Evolutionary conservation across 2,888 invertebrate genomes (phyloP).

Genomic region (Ceraclea dissimilis): DNA sequence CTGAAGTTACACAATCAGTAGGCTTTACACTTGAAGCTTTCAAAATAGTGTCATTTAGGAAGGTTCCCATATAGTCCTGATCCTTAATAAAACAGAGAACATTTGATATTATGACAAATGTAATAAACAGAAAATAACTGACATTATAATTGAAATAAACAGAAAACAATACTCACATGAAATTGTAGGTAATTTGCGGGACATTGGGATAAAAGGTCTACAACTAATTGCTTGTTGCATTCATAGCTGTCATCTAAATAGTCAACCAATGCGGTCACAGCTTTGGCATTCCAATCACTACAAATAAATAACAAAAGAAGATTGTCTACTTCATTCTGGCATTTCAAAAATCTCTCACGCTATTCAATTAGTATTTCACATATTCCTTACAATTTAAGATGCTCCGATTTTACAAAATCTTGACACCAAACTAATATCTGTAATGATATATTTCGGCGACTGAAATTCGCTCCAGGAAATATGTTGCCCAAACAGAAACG

Average conservation of each 20-base stretch:
- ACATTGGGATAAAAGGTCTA: conserved; percentile 43
- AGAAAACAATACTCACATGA: conserved; percentile 7
- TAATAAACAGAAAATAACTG: background rate
- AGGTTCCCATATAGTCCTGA: background rate
- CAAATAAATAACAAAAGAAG: conserved; percentile 16
- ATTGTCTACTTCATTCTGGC: background rate
- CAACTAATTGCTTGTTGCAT: conserved; percentile 60
- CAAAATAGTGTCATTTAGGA: conserved; percentile 34
- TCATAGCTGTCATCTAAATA: conserved; percentile 71
- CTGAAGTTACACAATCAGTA: conserved; percentile 66
- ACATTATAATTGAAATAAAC: background rate
- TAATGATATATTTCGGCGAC: conserved; percentile 51
- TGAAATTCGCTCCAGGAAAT: conserved; percentile 56
- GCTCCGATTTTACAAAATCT: conserved; percentile 19
- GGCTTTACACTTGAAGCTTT: conserved; percentile 65
- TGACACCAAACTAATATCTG: conserved; percentile 44
- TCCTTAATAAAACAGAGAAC: background rate
- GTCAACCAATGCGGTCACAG: conserved; percentile 43
- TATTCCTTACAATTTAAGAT: background rate
- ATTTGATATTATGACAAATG: background rate
- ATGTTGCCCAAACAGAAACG: conserved; percentile 47
- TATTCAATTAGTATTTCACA: too few species aligned
- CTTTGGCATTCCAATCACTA: conserved; percentile 36
- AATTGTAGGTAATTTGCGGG: conserved; percentile 8
- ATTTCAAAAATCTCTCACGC: background rate